These are phyloP conservation scores for Erannis defoliaria DNA, from an alignment of 2,888 invertebrate genomes.

Conservation along the genomic window DNA sequence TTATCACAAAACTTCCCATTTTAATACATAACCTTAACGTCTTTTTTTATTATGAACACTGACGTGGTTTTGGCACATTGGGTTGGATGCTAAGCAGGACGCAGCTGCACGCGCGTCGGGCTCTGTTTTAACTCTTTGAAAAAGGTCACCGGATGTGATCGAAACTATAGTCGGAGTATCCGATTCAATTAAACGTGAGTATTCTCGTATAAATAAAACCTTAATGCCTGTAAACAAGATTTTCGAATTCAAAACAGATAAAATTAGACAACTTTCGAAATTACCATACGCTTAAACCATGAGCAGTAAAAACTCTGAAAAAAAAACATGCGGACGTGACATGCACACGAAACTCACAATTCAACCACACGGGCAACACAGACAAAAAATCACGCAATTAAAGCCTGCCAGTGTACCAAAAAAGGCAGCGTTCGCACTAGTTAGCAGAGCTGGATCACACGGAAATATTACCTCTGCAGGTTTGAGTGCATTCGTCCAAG, in stretches of 20 bases:
- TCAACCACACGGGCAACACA: conserved; percentile 44
- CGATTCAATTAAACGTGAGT: too few relatives aligned
- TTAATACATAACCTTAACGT: too few relatives aligned
- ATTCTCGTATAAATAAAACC: too few relatives aligned
- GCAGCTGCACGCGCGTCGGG: too few relatives aligned
- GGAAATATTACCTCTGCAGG: conserved; percentile 47
- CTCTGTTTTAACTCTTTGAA: too few relatives aligned
- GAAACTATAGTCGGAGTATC: too few relatives aligned
- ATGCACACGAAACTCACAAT: conserved; percentile 26
- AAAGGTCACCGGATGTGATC: too few relatives aligned
- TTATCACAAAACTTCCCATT: too few relatives aligned
- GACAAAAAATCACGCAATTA: conserved; percentile 59
- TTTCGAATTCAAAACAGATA: not conserved
- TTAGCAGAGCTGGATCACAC: conserved; percentile 64
- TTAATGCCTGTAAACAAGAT: too few relatives aligned
- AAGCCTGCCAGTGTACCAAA: conserved; percentile 61
- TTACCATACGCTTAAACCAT: not conserved
- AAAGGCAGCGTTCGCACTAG: conserved; percentile 69
- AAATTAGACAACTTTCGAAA: not conserved
- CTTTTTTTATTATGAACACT: too few relatives aligned
- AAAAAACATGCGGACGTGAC: conserved; percentile 22
- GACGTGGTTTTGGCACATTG: too few relatives aligned
- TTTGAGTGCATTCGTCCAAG: conserved; percentile 62
- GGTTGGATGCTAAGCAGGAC: too few relatives aligned
- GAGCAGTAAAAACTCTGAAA: not conserved